Evolutionary conservation across 2,113 vertebrate species (phyloP), one percentile per base, ranked within the genome.

Genomic region (Anas platyrhynchos): DNA sequence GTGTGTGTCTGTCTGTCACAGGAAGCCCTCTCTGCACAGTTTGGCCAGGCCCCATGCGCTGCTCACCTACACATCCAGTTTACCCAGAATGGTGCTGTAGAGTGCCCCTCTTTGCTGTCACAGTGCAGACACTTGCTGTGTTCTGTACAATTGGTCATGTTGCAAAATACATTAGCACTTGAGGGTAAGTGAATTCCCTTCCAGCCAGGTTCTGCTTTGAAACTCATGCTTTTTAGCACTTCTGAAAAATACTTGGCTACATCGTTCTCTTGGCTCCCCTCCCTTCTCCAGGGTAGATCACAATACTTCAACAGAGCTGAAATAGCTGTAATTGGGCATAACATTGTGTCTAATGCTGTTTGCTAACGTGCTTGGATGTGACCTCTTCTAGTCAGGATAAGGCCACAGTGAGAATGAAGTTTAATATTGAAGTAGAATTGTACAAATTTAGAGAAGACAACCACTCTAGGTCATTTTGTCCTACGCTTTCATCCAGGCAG

Each of bases 371-470:
- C 88, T 96, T 78, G 56, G n/a, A 89, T 11, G 5, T 88, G 83
- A 92, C 83, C 76, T 88, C 61, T 67, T 78, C 73, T 69, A 78
- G 44, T 81, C 73, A 75, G 83, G 73, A 74, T 83, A 54, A 86
- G 68, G 71, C 72, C 12, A 8, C 72, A 68, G 56, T 36, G 68
- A 85, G 52, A 93, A 85, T 69, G 71, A 65, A 89, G 74, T 76
- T 92, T 87, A 76, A 44, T 95, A 85, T 54, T 69, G 44, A 92
- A 91, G 50, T 65, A 41, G 75, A 92, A 88, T 86, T 52, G 82
- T 58, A 81, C 72, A 80, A 86, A 34, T 83, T n/a, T 4, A 46
- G 76, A 76, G 62, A 66, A 82, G 71, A 62, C 82, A 41, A 41
- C 77, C 41, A 32, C 74, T 66, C 5, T 8, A 73, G 84, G 93